phyloP scores from a whole-genome alignment of 2,888 invertebrate species.

The Panzeria rudis region DNA sequence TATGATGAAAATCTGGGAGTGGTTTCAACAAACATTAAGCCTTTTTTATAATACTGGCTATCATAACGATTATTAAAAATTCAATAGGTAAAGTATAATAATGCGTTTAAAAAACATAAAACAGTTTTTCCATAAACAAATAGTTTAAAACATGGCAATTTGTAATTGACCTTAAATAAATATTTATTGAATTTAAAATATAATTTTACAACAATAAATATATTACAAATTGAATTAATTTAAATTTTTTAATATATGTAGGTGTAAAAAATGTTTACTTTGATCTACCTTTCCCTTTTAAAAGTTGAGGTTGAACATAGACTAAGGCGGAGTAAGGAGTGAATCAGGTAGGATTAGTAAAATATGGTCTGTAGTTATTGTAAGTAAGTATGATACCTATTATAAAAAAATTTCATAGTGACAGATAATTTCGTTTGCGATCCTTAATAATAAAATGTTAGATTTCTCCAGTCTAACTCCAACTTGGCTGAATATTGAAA shows the following conservation, averaged over 20 bases:
- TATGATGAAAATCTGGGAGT: constrained; percentile 57
- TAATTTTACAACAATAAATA: neutral
- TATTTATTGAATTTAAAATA: constrained; percentile 17
- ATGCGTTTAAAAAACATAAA: constrained; percentile 1
- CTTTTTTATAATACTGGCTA: constrained; percentile 37
- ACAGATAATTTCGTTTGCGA: no score
- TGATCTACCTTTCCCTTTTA: neutral
- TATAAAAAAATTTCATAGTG: no score
- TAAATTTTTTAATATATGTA: neutral
- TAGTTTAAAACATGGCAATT: neutral
- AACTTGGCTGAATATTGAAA: no score
- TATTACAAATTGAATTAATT: neutral
- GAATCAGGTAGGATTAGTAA: no score
- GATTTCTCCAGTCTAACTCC: no score
- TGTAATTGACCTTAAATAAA: constrained; percentile 25
- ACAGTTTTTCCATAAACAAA: constrained; percentile 47
- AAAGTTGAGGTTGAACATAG: no score
- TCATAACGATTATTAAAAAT: constrained; percentile 48
- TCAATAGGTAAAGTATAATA: constrained; percentile 49
- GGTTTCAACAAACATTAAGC: constrained; percentile 54
- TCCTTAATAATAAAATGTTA: no score
- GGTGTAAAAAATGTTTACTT: no score
- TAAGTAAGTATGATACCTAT: no score
- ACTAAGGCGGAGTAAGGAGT: no score
- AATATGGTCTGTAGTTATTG: no score